phyloP scores from a whole-genome alignment of 2,113 vertebrate genomes.

The Chaetura pelagica region DNA sequence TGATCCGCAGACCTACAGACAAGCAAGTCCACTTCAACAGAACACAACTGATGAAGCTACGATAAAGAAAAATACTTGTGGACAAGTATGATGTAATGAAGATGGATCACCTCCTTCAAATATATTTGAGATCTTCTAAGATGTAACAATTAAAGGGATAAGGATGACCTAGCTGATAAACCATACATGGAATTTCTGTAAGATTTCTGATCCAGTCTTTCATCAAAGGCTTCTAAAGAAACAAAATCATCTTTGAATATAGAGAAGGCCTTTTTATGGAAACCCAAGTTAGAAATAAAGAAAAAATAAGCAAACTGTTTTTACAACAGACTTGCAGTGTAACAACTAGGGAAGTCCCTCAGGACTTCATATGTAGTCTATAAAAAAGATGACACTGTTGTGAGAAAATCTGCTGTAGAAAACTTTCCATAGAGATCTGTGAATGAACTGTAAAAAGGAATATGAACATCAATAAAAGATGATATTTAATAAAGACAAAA shows the following conservation, averaged over 20 bases:
- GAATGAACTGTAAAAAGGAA: background rate
- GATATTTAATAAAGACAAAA: background rate
- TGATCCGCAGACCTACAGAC: background rate
- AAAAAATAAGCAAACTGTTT: background rate
- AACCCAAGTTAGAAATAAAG: background rate
- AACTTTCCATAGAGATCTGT: background rate
- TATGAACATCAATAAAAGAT: background rate
- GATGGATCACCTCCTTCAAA: background rate
- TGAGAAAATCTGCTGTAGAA: background rate
- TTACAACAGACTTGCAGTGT: background rate
- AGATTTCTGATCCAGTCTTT: background rate
- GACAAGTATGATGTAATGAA: background rate
- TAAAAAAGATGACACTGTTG: background rate
- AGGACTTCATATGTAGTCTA: background rate
- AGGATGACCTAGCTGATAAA: background rate
- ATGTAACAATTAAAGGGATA: background rate
- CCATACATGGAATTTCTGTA: background rate
- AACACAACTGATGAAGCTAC: background rate
- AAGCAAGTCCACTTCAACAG: background rate
- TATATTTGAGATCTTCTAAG: background rate
- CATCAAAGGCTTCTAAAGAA: background rate
- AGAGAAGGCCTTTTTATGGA: background rate
- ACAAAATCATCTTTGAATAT: background rate
- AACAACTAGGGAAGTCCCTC: background rate
- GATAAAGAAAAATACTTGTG: background rate